A percentile compares a stretch with the other conserved stretches of the same genome.
Conservation (phyloP, 2,797 vertebrate species). For the Phoeniculus purpureus region DNA sequence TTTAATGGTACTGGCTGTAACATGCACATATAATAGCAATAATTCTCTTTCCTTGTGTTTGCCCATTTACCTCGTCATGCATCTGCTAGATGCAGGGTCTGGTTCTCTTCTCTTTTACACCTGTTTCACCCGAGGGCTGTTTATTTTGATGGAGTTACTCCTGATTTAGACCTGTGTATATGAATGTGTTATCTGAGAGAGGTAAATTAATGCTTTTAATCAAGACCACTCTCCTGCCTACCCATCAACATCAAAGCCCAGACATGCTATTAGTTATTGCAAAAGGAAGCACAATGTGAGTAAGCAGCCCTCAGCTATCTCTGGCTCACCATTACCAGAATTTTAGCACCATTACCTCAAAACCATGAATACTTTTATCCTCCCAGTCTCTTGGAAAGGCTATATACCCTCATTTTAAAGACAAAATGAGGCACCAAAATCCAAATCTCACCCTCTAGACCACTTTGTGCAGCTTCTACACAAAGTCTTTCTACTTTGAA, state of each 20-base stretch:
- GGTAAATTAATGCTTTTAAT: constrained; percentile 69
- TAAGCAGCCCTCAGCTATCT: constrained; percentile 60
- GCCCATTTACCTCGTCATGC: constrained; percentile 32
- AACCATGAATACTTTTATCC: constrained; percentile 67
- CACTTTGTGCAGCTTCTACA: not conserved
- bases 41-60: constrained; percentile 54
- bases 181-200: constrained; percentile 60
- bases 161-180: constrained; percentile 51
- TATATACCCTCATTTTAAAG: constrained; percentile 31
- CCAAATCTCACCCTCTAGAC: not conserved
- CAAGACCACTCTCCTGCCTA: constrained; percentile 45
- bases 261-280: constrained; percentile 64
- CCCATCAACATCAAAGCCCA: constrained; percentile 64
- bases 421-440: not conserved
- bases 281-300: constrained; percentile 38
- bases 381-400: constrained; percentile 19
- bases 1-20: constrained; percentile 58
- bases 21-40: constrained; percentile 42
- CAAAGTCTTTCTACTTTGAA: not conserved
- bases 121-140: constrained; percentile 38
- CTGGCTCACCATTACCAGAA: constrained; percentile 46
- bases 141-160: constrained; percentile 62
- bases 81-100: constrained; percentile 30
- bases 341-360: constrained; percentile 67
- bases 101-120: constrained; percentile 57